A percentile compares a stretch with the other conserved stretches of the same genome.
These are phyloP conservation scores for Ennomos fuscantarius DNA, from an alignment of 2,888 invertebrate species.

Conservation along the genomic window DNA sequence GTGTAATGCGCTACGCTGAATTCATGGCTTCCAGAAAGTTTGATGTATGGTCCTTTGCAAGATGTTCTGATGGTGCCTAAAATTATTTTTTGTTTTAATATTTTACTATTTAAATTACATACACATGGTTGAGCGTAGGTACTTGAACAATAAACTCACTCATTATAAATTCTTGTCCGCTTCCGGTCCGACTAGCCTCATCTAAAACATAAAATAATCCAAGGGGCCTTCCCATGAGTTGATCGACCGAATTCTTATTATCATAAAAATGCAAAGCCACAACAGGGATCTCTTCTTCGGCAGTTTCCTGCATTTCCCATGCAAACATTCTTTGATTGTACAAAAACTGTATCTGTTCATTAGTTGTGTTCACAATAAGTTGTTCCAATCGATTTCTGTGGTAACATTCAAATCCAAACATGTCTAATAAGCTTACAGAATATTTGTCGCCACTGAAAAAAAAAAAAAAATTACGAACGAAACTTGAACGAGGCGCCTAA, in stretches of 20 bases:
- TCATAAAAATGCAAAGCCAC: constrained; percentile 92
- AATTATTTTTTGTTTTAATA: not conserved
- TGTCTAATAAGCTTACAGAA: constrained; percentile 92
- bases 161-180: constrained; percentile 89
- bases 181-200: constrained; percentile 91
- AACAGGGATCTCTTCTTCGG: constrained; percentile 92
- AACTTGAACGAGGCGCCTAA: not conserved
- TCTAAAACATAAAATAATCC: constrained; percentile 95
- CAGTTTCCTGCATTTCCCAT: constrained; percentile 94
- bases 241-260: constrained; percentile 94
- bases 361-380: constrained; percentile 94
- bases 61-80: constrained; percentile 84
- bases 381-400: constrained; percentile 94
- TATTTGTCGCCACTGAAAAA: constrained; percentile 92
- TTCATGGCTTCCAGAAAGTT: constrained; percentile 86
- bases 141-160: constrained; percentile 77
- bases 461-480: too few relatives aligned
- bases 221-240: constrained; percentile 92
- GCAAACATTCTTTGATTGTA: constrained; percentile 96
- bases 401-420: constrained; percentile 97
- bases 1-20: constrained; percentile 96
- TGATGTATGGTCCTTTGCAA: constrained; percentile 82
- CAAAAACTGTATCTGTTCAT: constrained; percentile 97
- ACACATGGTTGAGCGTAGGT: not conserved
- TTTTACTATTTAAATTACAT: not conserved